A percentile compares a stretch with the other conserved stretches of the same genome.
phyloP scores from a whole-genome alignment of 2,113 vertebrate genomes.

The Odocoileus hemionus region DNA sequence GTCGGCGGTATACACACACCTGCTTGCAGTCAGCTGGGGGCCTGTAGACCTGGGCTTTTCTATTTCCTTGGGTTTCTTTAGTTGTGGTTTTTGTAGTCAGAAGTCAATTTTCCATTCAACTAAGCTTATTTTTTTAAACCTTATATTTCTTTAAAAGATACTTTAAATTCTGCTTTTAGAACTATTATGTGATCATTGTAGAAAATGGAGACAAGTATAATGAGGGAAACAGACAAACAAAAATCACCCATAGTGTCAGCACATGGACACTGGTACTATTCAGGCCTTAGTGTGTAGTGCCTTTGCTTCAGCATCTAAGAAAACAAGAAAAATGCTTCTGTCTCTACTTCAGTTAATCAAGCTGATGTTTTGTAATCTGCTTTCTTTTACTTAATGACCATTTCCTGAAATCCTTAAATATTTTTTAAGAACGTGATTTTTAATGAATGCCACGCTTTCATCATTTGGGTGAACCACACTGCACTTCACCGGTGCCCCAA shows the following conservation, averaged over 20 bases:
- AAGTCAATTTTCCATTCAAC: not conserved
- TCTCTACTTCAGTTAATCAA: not conserved
- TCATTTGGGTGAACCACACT: rapidly evolving
- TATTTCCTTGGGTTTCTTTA: not conserved
- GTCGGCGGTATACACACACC: not conserved
- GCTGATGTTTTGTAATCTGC: not conserved
- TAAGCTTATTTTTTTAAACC: not conserved
- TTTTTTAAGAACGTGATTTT: not conserved
- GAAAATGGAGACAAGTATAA: not conserved
- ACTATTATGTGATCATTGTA: not conserved
- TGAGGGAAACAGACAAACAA: not conserved
- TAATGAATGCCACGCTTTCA: not conserved
- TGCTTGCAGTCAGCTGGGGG: not conserved
- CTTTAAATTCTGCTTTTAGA: not conserved
- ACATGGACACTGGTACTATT: not conserved
- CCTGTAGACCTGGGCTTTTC: not conserved
- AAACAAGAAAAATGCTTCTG: not conserved
- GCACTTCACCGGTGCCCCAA: rapidly evolving
- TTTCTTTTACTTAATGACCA: not conserved
- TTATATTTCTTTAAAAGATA: not conserved
- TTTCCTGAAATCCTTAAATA: not conserved
- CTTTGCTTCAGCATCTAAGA: not conserved
- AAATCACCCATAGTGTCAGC: not conserved
- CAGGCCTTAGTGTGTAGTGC: not conserved
- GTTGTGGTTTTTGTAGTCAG: not conserved